Conservation (phyloP, 2,888 invertebrate species). For the Mythimna impura region DNA sequence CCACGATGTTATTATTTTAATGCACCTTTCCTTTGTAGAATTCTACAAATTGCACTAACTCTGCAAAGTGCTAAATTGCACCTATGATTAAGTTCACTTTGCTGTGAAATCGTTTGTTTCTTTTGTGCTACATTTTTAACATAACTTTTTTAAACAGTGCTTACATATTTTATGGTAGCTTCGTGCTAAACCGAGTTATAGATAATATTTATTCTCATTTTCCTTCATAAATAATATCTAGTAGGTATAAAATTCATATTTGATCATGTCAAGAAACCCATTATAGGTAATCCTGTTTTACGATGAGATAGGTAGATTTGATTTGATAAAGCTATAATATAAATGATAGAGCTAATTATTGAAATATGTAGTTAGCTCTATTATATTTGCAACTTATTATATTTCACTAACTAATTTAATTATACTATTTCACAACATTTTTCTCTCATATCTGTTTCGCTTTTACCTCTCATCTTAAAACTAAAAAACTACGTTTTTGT, state of each 20-base stretch:
- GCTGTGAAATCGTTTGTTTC: constrained; percentile 49
- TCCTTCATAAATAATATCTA: too few relatives aligned
- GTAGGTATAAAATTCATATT: neutral
- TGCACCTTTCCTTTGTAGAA: constrained; percentile 27
- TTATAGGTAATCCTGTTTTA: neutral
- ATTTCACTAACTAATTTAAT: too few relatives aligned
- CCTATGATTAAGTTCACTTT: constrained; percentile 42
- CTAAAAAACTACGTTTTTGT: neutral
- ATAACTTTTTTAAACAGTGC: neutral
- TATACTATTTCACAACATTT: neutral
- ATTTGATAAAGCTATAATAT: constrained; percentile 4
- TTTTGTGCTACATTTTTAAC: constrained; percentile 13
- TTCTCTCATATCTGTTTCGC: neutral
- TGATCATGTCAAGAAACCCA: neutral
- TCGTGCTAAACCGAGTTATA: neutral
- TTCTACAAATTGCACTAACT: constrained; percentile 30
- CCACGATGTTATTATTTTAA: constrained; percentile 47
- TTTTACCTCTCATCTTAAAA: neutral
- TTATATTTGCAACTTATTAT: neutral
- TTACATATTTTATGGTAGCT: neutral
- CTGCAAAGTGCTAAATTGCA: constrained; percentile 54
- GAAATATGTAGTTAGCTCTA: neutral
- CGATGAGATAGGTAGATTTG: neutral
- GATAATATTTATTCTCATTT: neutral
- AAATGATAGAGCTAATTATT: neutral